Evolutionary conservation across 1,140 invertebrate genomes (phyloP).

Genomic region (Drosophila nasuta): DNA sequence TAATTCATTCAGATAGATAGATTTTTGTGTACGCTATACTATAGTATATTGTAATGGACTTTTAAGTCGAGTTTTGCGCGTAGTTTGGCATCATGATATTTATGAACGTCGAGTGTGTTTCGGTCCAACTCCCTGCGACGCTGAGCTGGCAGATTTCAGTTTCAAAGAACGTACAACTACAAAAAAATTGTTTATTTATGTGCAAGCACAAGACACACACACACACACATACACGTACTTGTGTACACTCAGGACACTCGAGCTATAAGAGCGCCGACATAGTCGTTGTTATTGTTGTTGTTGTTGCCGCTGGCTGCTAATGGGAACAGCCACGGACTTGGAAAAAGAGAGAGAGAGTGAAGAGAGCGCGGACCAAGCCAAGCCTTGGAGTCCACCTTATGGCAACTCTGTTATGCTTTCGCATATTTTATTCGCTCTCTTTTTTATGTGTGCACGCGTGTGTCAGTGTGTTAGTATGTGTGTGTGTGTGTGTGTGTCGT

Average conservation of each 20-base stretch:
- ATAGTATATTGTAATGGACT: background rate
- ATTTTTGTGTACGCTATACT: background rate
- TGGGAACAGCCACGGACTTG: slow-evolving; percentile 35
- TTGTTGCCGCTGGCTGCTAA: slow-evolving; percentile 41
- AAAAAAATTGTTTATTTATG: slow-evolving; percentile 73
- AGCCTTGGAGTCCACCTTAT: slow-evolving; percentile 40
- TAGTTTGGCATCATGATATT: slow-evolving; percentile 33
- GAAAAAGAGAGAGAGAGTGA: background rate
- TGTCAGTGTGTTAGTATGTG: slow-evolving; percentile 35
- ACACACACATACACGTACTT: background rate
- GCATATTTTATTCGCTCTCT: slow-evolving; percentile 72
- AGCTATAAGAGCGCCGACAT: slow-evolving; percentile 42
- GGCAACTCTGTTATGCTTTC: slow-evolving; percentile 68
- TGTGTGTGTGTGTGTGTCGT: slow-evolving; percentile 25
- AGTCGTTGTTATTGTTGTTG: slow-evolving; percentile 10
- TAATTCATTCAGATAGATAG: background rate
- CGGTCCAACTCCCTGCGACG: background rate
- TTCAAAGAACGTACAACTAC: slow-evolving; percentile 49
- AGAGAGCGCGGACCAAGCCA: slow-evolving; percentile 21
- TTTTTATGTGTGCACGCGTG: slow-evolving; percentile 21
- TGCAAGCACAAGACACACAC: slow-evolving; percentile 44
- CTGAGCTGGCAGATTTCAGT: slow-evolving; percentile 50
- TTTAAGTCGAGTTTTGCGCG: background rate
- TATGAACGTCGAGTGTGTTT: slow-evolving; percentile 32
- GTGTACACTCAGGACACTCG: slow-evolving; percentile 52